These are phyloP conservation scores for Piprites chloris DNA, from an alignment of 2,113 vertebrate species.

Conservation along the genomic window DNA sequence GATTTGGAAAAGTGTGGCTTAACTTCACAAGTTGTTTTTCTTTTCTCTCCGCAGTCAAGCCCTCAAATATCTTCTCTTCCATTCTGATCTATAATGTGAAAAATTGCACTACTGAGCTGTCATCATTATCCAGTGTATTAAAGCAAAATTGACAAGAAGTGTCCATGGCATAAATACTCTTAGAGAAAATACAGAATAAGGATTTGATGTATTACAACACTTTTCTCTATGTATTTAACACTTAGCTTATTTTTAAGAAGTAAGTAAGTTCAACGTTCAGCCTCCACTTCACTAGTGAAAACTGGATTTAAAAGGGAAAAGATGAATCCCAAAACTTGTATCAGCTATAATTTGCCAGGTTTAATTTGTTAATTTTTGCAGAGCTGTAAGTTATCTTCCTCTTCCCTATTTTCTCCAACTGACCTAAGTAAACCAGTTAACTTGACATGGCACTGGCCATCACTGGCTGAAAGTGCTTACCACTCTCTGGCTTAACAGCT, in stretches of 20 bases:
- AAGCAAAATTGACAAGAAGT: neutral
- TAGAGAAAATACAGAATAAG: neutral
- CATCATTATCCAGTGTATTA: neutral
- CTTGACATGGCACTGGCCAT: conserved; percentile 13
- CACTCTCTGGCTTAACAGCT: conserved; percentile 43
- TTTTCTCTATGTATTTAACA: conserved; percentile 56
- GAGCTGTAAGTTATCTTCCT: neutral
- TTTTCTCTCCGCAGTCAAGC: neutral
- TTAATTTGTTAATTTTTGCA: neutral
- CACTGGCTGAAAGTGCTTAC: conserved; percentile 39
- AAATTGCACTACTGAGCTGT: conserved; percentile 69
- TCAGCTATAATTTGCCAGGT: neutral
- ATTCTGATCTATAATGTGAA: conserved; percentile 73
- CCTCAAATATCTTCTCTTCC: conserved; percentile 26
- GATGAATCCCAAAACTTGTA: neutral
- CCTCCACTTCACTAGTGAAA: conserved; percentile 28
- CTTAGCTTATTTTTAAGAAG: conserved; percentile 16
- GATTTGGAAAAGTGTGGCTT: conserved; percentile 20
- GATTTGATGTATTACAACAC: neutral
- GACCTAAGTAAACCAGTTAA: conserved; percentile 12
- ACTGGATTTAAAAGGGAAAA: conserved; percentile 41
- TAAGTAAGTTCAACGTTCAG: neutral
- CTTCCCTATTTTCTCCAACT: conserved; percentile 7
- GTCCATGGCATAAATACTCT: neutral
- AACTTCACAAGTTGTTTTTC: conserved; percentile 15